Evolutionary conservation across 2,888 invertebrate species (phyloP), one percentile per base, ranked within the genome.

Genomic region (Tyria jacobaeae): DNA sequence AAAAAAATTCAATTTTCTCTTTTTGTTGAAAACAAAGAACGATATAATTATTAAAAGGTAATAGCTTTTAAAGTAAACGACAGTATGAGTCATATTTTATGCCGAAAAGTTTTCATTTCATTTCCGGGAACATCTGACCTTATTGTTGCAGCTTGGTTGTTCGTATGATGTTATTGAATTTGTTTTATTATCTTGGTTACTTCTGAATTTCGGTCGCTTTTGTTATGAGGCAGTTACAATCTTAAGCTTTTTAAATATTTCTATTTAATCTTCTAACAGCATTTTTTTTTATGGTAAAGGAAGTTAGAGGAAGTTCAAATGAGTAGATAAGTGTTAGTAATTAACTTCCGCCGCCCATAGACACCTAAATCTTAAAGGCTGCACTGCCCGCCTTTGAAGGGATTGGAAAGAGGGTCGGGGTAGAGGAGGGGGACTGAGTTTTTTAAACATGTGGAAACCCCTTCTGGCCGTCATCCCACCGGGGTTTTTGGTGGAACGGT

Each of bases 101-200:
- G 17, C 50, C 15, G n/a, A 31, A 17, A 51, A 54, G 41, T 66
- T 60, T 66, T 66, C 60, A 70, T 73, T 67, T 70, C 71, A 67
- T 61, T 73, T 73, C 57, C 64, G 67, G 60, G 35, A 57, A 50
- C 73, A 67, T 70, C 67, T 70, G 58, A 67, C 57, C 71, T 52
- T 58, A 60, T 64, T 70, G 71, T 57, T 70, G 67, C 60, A 67
- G 73, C 48, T 24, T 49, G n/a, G 53, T 51, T 73, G 51, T 34
- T 35, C 56, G 66, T 51, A 12, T 54, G 50, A 54, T 60, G 63
- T 70, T 70, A 71, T 71, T 71, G 73, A 73, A 73, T 73, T 56
- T 60, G 63, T 66, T 70, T 63, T 73, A 70, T 73, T 63, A 71
- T 73, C 73, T 60, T 24, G 62, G 39, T 52, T 62, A 62, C 51